Conservation (phyloP, 1,140 invertebrate genomes). For the Nephila pilipes region DNA sequence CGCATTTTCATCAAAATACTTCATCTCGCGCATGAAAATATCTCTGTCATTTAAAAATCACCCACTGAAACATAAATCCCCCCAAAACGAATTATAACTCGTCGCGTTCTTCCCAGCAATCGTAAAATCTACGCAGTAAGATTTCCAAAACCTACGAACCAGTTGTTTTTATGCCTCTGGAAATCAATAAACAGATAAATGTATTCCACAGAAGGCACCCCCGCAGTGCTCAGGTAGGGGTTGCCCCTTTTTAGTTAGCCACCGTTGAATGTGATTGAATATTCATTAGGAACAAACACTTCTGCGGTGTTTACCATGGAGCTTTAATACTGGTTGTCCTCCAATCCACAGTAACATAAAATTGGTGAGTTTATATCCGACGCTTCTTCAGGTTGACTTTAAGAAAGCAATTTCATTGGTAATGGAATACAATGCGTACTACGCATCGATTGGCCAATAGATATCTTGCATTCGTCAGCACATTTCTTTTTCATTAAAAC, state of each 20-base stretch:
- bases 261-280: conserved; percentile 33
- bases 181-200: conserved; percentile 62
- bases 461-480: background rate
- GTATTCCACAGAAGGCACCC: conserved; percentile 21
- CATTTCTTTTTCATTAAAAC: background rate
- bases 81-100: background rate
- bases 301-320: background rate
- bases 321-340: background rate
- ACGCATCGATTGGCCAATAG: background rate
- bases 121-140: conserved; percentile 11
- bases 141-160: conserved; percentile 20
- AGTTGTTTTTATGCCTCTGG: conserved; percentile 15
- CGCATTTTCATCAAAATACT: too few species aligned
- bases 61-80: conserved; percentile 2
- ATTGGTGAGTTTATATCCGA: conserved; percentile 35
- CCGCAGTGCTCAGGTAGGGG: conserved; percentile 14
- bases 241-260: conserved; percentile 35
- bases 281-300: conserved; percentile 53
- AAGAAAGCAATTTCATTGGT: conserved; percentile 34
- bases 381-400: background rate
- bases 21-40: background rate
- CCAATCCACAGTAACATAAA: conserved; percentile 39
- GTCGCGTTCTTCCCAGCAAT: conserved; percentile 5
- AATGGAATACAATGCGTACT: conserved; percentile 41
- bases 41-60: conserved; percentile 4